phyloP scores from a whole-genome alignment of 2,113 vertebrate species.

The Sinocyclocheilus anophthalmus region DNA sequence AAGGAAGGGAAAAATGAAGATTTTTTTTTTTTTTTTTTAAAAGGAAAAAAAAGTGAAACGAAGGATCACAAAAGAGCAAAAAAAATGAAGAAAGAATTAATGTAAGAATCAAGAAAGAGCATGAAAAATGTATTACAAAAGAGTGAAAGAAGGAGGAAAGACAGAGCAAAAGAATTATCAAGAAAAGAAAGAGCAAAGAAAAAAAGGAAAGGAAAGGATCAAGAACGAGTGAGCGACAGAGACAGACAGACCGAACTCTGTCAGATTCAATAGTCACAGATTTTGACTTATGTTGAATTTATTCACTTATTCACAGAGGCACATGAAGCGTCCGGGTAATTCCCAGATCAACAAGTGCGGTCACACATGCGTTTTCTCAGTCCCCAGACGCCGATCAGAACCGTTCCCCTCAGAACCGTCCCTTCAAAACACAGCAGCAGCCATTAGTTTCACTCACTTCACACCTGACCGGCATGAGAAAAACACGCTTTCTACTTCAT shows the following conservation, averaged over 20 bases:
- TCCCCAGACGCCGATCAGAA: background rate
- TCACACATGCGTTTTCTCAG: background rate
- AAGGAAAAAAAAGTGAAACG: no score
- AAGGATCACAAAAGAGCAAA: no score
- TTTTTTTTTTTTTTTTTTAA: no score
- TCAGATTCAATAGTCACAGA: background rate
- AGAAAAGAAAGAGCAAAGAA: background rate
- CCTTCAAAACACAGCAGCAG: slow-evolving; percentile 4
- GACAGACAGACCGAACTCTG: background rate
- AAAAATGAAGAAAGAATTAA: background rate
- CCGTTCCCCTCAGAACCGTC: background rate
- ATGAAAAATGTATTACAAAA: no score
- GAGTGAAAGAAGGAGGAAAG: background rate
- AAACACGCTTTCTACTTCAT: slow-evolving; percentile 1
- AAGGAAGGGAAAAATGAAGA: no score
- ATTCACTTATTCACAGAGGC: background rate
- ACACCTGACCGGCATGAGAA: slow-evolving; percentile 5
- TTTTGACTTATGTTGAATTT: background rate
- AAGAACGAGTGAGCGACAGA: background rate
- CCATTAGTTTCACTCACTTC: slow-evolving; percentile 19
- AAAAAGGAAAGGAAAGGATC: background rate
- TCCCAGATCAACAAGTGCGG: background rate
- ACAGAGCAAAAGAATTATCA: background rate
- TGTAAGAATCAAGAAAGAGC: no score
- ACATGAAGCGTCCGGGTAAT: background rate